phyloP scores from a whole-genome alignment of 2,797 vertebrate species.

The Lepilemur ruficaudatus region DNA sequence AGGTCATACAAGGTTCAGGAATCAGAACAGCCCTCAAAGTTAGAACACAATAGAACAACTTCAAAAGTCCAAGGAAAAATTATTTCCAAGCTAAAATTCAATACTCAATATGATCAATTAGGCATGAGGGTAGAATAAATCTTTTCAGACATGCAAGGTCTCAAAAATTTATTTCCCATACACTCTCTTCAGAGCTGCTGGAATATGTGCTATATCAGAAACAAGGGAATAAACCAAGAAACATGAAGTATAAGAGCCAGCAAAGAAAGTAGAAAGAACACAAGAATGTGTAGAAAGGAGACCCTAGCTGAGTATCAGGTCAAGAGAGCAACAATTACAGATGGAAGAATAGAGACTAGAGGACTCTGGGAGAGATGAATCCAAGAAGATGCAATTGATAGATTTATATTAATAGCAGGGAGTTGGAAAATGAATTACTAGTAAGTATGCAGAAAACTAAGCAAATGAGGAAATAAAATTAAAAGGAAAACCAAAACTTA shows the following conservation, averaged over 20 bases:
- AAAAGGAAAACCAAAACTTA: not conserved
- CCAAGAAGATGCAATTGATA: not conserved
- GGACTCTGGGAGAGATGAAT: not conserved
- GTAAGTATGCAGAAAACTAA: not conserved
- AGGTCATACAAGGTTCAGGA: not conserved
- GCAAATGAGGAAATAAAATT: conserved; percentile 13
- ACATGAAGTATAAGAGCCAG: not conserved
- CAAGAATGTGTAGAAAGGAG: not conserved
- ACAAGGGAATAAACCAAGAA: not conserved
- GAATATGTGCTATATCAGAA: not conserved
- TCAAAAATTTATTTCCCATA: not conserved
- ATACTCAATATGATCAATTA: not conserved
- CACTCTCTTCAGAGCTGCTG: not conserved
- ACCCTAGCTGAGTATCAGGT: not conserved
- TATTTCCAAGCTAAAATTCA: not conserved
- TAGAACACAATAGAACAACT: not conserved
- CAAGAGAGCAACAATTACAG: not conserved
- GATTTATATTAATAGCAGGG: not conserved
- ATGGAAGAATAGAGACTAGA: not conserved
- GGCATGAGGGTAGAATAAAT: not conserved
- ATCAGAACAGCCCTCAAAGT: not conserved
- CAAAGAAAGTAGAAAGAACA: not conserved
- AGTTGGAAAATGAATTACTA: not conserved
- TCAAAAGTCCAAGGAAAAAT: not conserved
- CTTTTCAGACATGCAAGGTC: not conserved